Conservation (phyloP, 2,113 vertebrate species). For the Cariama cristata region DNA sequence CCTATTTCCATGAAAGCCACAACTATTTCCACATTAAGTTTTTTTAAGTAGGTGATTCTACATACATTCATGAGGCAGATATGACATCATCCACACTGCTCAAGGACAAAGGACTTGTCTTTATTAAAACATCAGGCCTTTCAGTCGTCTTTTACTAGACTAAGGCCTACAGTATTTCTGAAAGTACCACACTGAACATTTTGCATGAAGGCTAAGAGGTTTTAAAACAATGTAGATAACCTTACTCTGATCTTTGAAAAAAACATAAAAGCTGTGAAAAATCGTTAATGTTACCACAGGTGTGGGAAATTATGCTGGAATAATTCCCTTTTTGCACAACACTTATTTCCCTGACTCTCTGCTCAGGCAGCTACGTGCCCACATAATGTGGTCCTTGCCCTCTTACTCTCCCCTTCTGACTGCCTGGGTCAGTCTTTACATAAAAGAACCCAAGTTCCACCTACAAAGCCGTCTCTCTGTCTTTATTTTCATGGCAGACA, state of each 20-base stretch:
- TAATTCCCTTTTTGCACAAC: slow-evolving; percentile 39
- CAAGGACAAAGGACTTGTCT: slow-evolving; percentile 21
- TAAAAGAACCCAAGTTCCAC: slow-evolving; percentile 72
- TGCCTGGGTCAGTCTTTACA: slow-evolving; percentile 69
- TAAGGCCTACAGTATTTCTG: background rate
- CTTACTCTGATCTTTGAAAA: background rate
- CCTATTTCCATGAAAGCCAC: background rate
- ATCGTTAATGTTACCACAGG: slow-evolving; percentile 49
- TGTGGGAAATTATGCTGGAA: slow-evolving; percentile 64
- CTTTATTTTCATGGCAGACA: slow-evolving; percentile 75
- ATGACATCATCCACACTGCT: slow-evolving; percentile 44
- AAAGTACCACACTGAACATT: background rate
- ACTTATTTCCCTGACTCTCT: slow-evolving; percentile 38
- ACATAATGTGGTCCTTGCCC: slow-evolving; percentile 68
- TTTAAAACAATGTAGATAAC: background rate
- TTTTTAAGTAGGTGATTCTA: slow-evolving; percentile 31
- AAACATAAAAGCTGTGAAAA: slow-evolving; percentile 23
- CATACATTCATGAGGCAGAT: slow-evolving; percentile 17
- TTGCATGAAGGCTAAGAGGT: background rate
- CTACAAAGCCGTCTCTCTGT: slow-evolving; percentile 72
- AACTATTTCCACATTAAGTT: slow-evolving; percentile 15
- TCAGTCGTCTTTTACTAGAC: background rate
- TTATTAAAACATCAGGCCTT: slow-evolving; percentile 49
- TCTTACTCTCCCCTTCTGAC: slow-evolving; percentile 67
- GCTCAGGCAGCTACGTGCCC: slow-evolving; percentile 49